Evolutionary conservation across 2,888 invertebrate genomes (phyloP).

Genomic region (Dolichopus griseipennis): DNA sequence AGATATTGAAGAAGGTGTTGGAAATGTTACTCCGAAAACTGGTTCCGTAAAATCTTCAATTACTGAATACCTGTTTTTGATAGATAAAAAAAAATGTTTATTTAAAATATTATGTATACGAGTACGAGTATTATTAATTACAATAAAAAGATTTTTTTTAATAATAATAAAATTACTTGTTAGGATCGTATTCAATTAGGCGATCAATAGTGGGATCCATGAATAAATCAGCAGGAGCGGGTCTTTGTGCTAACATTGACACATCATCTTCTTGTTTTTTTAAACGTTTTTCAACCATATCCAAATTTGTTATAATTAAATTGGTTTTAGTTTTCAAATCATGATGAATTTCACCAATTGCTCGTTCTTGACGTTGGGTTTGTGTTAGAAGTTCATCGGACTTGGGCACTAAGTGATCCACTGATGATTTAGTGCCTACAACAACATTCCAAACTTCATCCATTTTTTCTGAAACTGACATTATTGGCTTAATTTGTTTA

Average conservation of each 20-base stretch:
- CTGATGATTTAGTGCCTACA: constrained; percentile 78
- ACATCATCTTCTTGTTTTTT: constrained; percentile 81
- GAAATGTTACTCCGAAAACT: constrained; percentile 36
- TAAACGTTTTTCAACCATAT: constrained; percentile 72
- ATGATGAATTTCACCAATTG: constrained; percentile 76
- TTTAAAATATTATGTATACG: background rate
- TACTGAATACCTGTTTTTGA: constrained; percentile 34
- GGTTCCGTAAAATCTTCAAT: constrained; percentile 39
- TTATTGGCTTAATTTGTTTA: constrained; percentile 74
- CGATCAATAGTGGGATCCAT: constrained; percentile 70
- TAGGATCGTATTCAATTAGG: constrained; percentile 68
- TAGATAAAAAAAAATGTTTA: too few relatives aligned
- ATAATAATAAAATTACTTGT: constrained; percentile 44
- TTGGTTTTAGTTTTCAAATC: constrained; percentile 74
- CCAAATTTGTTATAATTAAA: constrained; percentile 77
- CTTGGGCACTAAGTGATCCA: constrained; percentile 76
- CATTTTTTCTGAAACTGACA: constrained; percentile 81
- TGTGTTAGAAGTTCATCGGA: constrained; percentile 77
- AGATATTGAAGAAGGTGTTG: constrained; percentile 35
- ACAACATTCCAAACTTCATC: constrained; percentile 87
- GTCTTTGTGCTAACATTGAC: constrained; percentile 65
- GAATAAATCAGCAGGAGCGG: constrained; percentile 63
- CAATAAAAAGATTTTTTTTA: background rate
- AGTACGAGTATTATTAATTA: background rate
- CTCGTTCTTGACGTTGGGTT: constrained; percentile 76